phyloP scores from a whole-genome alignment of 2,797 vertebrate species.

The Micrastur ruficollis region DNA sequence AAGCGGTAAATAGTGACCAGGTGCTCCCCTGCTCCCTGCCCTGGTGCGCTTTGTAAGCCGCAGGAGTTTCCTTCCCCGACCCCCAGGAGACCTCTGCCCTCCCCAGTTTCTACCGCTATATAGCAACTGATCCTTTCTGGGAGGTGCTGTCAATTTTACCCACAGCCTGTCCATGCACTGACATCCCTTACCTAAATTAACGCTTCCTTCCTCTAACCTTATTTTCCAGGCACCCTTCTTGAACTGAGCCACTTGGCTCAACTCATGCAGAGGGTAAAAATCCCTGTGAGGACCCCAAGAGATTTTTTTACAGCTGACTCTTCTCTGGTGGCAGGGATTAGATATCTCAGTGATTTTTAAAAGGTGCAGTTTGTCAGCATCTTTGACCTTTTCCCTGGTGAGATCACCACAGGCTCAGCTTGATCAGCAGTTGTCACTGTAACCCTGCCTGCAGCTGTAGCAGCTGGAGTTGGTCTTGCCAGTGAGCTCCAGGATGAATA shows the following conservation, averaged over 20 bases:
- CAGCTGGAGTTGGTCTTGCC: rapidly evolving
- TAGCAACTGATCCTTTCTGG: not conserved
- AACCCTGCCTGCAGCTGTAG: not conserved
- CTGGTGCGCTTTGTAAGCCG: not conserved
- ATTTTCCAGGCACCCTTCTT: not conserved
- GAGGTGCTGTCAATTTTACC: not conserved
- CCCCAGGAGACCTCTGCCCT: conserved; percentile 10
- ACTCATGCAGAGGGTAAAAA: not conserved
- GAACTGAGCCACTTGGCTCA: not conserved
- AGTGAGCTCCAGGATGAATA: not conserved
- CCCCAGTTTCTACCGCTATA: not conserved
- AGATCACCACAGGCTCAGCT: not conserved
- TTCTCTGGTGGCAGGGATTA: not conserved
- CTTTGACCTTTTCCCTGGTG: not conserved
- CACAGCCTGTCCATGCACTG: not conserved
- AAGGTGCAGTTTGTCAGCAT: not conserved
- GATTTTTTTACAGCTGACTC: not conserved
- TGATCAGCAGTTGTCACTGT: rapidly evolving
- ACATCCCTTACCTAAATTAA: not conserved
- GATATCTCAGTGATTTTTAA: not conserved
- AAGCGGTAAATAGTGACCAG: conserved; percentile 1
- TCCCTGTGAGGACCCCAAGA: not conserved
- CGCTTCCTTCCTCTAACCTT: not conserved
- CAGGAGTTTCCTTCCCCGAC: not conserved
- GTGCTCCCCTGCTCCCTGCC: not conserved